phyloP scores from a whole-genome alignment of 1,140 invertebrate species.

The Drosophila albomicans region DNA sequence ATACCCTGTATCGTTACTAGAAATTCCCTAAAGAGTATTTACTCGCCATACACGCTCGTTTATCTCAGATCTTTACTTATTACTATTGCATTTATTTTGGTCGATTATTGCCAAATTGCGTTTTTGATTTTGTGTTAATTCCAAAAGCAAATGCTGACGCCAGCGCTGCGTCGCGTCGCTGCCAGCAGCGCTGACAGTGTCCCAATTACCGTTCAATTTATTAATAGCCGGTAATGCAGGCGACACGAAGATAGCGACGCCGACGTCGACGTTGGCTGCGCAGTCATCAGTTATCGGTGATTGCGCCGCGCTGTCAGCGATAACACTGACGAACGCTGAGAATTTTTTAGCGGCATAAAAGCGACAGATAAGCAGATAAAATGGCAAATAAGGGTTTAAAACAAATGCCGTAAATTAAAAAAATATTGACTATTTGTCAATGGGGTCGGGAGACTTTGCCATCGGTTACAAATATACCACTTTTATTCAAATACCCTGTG shows the following conservation, averaged over 20 bases:
- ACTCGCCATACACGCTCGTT: not conserved
- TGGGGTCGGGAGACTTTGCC: not conserved
- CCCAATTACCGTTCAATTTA: slow-evolving; percentile 57
- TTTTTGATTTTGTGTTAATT: slow-evolving; percentile 37
- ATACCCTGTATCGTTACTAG: too few relatives aligned
- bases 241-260: slow-evolving; percentile 15
- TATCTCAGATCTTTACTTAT: not conserved
- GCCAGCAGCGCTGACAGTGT: slow-evolving; percentile 36
- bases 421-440: slow-evolving; percentile 24
- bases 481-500: slow-evolving; percentile 6
- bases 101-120: slow-evolving; percentile 29
- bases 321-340: slow-evolving; percentile 30
- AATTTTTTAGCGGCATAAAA: slow-evolving; percentile 21
- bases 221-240: slow-evolving; percentile 50
- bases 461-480: not conserved
- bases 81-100: slow-evolving; percentile 13
- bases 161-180: slow-evolving; percentile 15
- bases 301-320: slow-evolving; percentile 43
- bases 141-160: slow-evolving; percentile 33
- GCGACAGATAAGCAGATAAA: slow-evolving; percentile 10
- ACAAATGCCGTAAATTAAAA: slow-evolving; percentile 6
- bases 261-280: slow-evolving; percentile 14
- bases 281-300: slow-evolving; percentile 37
- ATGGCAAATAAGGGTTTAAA: slow-evolving; percentile 21
- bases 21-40: slow-evolving; percentile 14